Base-by-base conservation (phyloP, 64 coral and sea anemone species). In the Dendronephthya gigantea region DNA sequence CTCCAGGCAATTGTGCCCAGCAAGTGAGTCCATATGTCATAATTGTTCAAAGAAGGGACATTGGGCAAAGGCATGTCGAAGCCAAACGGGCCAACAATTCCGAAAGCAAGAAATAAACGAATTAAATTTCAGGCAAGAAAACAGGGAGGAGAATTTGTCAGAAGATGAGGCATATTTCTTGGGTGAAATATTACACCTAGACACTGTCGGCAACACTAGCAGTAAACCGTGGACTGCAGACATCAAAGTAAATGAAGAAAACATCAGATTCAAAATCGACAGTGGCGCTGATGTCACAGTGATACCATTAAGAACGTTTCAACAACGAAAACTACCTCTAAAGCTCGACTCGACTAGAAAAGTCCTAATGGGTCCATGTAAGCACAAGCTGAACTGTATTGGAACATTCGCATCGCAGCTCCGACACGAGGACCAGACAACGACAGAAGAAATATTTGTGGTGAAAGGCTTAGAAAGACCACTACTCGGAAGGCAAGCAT, bases 401-500 rank as follows among this genome's bases (percentile, higher is more conserved):
- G 87, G 87, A 39, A 83, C 51, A 52, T 89, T 89, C 81, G 28
- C 72, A 40, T 43, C 87, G 68, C 49, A 83, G 14, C 23, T 89
- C 13, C 39, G 83, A 51, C 76, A 35, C 25, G 35, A 88, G 50
- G 68, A 84, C 89, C n/a, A 50, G 13, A 22, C 36, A 89, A 66
- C 39, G 69, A 68, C 34, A 38, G 52, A 83, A 90, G 70, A 72
- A n/a, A 27, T n/a, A n/a, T 69, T 83, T 83, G 84, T 86, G 49
- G 85, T 89, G 41, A 85, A 89, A 50, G 40, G 85, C 50, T 81
- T 89, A 27, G 83, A 86, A 72, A 83, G 83, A 88, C 22, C 69
- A 49, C 84, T 90, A 4, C 84, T 89, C n/a, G 56, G 87, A 14
- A 56, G 84, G 87, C 47, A 66, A 83, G 70, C 84, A 25, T 83